Evolutionary conservation across 1,140 invertebrate genomes (phyloP).

Genomic region (Diorhabda sublineata): DNA sequence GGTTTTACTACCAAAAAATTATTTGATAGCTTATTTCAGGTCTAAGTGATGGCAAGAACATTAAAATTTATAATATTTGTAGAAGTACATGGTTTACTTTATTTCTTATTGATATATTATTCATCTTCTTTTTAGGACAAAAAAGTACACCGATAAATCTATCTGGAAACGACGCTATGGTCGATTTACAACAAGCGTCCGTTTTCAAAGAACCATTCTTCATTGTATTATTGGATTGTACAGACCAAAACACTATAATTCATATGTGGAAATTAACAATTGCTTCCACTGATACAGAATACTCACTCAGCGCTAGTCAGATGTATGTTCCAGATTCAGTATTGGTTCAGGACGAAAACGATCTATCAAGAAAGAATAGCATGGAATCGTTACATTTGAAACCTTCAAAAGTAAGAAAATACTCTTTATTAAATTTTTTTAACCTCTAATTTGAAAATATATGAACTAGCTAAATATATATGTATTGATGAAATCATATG

Average conservation of each 20-base stretch:
- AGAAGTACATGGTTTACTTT: too few species aligned
- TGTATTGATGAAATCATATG: too few species aligned
- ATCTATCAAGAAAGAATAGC: conserved; percentile 47
- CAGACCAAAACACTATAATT: conserved; percentile 75
- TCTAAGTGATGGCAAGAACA: too few species aligned
- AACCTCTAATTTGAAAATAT: too few species aligned
- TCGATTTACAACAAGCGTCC: conserved; percentile 78
- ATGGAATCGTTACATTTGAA: conserved; percentile 44
- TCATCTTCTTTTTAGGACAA: conserved; percentile 38
- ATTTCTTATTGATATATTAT: not conserved
- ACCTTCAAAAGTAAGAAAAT: conserved; percentile 36
- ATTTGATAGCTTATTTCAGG: too few species aligned
- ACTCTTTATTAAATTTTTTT: not conserved
- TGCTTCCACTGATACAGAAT: conserved; percentile 58
- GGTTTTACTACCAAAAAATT: too few species aligned
- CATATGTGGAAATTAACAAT: conserved; percentile 96
- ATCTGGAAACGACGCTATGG: conserved; percentile 67
- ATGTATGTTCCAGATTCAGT: conserved; percentile 88
- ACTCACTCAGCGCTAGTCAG: conserved; percentile 56
- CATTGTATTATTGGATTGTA: conserved; percentile 87
- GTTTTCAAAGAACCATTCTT: conserved; percentile 95
- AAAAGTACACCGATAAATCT: conserved; percentile 45
- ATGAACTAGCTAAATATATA: too few species aligned
- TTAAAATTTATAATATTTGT: too few species aligned
- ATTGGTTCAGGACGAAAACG: conserved; percentile 78